Evolutionary conservation across 2,888 invertebrate species (phyloP).

Genomic region (Entomobrya proxima): DNA sequence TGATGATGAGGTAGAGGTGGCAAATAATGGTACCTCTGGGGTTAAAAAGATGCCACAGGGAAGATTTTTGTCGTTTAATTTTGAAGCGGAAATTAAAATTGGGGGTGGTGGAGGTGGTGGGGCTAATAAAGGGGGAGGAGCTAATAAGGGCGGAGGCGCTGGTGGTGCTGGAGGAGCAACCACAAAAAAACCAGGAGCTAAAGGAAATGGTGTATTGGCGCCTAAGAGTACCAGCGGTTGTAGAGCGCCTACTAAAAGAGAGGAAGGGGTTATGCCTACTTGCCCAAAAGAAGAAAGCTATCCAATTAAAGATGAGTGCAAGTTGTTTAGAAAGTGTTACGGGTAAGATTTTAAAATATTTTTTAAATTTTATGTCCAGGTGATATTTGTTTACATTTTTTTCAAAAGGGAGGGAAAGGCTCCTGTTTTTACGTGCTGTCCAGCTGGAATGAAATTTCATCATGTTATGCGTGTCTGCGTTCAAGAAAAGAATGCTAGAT

Average conservation of each 20-base stretch:
- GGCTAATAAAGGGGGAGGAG: too few relatives aligned
- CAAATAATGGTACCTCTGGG: too few relatives aligned
- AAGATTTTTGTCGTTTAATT: too few relatives aligned
- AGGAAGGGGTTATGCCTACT: not conserved
- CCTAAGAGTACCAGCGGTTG: not conserved
- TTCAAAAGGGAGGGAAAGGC: not conserved
- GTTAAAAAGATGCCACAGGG: too few relatives aligned
- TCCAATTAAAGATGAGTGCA: not conserved
- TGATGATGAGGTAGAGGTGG: too few relatives aligned
- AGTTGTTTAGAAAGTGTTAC: not conserved
- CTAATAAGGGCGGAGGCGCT: too few relatives aligned
- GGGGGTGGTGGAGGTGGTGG: too few relatives aligned
- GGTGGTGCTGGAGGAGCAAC: too few relatives aligned
- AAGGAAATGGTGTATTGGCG: too few relatives aligned
- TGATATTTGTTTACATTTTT: too few relatives aligned
- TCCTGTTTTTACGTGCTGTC: not conserved
- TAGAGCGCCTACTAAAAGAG: not conserved
- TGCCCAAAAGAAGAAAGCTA: not conserved
- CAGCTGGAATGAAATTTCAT: not conserved
- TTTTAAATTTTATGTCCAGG: not conserved
- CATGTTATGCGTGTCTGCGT: not conserved
- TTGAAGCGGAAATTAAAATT: too few relatives aligned
- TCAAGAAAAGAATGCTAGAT: not conserved
- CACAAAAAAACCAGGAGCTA: too few relatives aligned
- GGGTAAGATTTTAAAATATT: not conserved